Base-by-base conservation (phyloP, 1,140 invertebrate genomes). In the Holcopasites calliopsidis region DNA sequence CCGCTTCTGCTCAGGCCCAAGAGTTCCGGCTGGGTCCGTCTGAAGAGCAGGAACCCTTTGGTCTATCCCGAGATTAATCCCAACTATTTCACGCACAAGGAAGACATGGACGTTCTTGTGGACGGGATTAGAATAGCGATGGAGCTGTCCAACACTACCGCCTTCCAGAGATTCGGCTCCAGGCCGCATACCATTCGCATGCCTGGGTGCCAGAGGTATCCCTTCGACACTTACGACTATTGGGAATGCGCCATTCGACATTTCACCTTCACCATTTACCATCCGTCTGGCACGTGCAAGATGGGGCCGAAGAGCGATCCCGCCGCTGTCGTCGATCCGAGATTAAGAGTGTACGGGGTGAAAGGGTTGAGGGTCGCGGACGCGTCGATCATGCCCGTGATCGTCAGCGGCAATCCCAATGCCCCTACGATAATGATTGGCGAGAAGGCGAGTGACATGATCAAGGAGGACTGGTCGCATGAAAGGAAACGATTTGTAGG, bases 31-130 rank as follows among this genome's bases (percentile, higher is more conserved):
- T 95, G 94, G 93, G 92, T 98, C 6, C 93, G 94, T n/a, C 86
- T 98, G 1, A 94, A 94, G 71, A 96, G 94, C 40, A 93, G 91
- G 33, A 95, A 99, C 90, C 98, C 98, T 0, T 93, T 94, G 11
- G 93, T 95, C 2, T 94, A 96, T 82, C 98, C 98, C 0, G 93
- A 95, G 4, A 96, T 99, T n/a, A 96, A 97, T 88, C 97, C 98
- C 0, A 98, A 98, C 84, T 98, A 98, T 84, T 96, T 98, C 85
- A 94, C 95, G 0, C 94, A 97, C 78, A 94, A 94, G 73, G 94
- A 96, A 81, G 97, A 97, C 78, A 93, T 97, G 16, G 90, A 94
- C 77, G 93, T 95, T 0, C 85, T 97, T 6, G 94, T 95, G 0
- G 96, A 97, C 85, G 97, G 96, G 2, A 97, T 97, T 18, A 94